These are phyloP conservation scores for Euzophera pinguis DNA, from an alignment of 2,888 invertebrate genomes.

Conservation along the genomic window DNA sequence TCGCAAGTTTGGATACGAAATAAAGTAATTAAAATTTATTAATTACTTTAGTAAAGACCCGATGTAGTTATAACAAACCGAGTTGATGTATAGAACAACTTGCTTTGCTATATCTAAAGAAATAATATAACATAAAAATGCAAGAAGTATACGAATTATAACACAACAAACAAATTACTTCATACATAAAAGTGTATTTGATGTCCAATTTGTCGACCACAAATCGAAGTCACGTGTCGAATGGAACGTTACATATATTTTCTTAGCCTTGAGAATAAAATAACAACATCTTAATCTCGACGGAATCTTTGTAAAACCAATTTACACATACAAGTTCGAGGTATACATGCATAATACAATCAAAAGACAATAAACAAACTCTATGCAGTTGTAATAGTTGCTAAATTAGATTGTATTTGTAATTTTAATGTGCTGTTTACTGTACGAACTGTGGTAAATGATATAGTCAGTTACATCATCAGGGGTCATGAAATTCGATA, in stretches of 20 bases:
- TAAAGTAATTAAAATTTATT: too few species aligned
- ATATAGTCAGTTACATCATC: slow-evolving; percentile 4
- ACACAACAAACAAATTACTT: too few species aligned
- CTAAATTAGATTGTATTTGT: too few species aligned
- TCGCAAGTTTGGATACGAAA: too few species aligned
- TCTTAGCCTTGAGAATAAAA: background rate
- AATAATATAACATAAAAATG: too few species aligned
- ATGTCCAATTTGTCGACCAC: background rate
- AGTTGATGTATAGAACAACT: too few species aligned
- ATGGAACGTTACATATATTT: background rate
- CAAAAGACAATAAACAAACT: too few species aligned
- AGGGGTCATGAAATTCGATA: background rate
- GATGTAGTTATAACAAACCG: too few species aligned
- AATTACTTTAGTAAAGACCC: too few species aligned
- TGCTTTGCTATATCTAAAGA: too few species aligned
- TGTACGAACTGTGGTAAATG: background rate
- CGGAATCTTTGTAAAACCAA: background rate
- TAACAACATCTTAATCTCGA: slow-evolving; percentile 3
- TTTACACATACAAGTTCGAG: background rate
- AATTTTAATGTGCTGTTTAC: background rate
- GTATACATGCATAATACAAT: background rate
- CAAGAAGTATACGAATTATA: too few species aligned
- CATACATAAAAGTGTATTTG: background rate
- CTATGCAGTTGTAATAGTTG: too few species aligned
- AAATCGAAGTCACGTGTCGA: background rate